Conservation (phyloP, 2,113 vertebrate genomes). For the Atlantisia rogersi region DNA sequence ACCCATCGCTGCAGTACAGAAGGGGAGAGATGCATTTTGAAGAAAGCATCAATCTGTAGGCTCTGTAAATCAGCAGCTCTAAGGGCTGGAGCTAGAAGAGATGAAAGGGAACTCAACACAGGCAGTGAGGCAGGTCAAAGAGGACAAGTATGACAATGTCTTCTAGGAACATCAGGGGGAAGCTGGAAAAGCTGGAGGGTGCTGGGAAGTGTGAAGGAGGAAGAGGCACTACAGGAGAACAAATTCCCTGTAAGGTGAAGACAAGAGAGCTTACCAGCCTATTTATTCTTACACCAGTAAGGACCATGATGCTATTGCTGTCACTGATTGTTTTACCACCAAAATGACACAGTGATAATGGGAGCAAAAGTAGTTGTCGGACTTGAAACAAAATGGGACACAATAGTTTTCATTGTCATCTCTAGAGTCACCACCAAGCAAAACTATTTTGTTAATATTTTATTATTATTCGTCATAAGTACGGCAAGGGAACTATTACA, state of each 20-base stretch:
- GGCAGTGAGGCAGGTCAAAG: not conserved
- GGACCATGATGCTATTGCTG: not conserved
- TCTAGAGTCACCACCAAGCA: not conserved
- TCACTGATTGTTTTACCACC: not conserved
- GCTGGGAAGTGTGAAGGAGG: not conserved
- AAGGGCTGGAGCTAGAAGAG: not conserved
- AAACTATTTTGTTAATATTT: slow-evolving; percentile 55
- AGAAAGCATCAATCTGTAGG: not conserved
- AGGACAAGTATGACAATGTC: rapidly evolving
- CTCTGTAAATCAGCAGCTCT: not conserved
- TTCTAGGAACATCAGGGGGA: not conserved
- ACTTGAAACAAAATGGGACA: not conserved
- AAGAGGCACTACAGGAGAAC: not conserved
- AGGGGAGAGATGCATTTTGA: not conserved
- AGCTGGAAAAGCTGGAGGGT: not conserved
- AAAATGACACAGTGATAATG: not conserved
- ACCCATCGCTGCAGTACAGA: rapidly evolving
- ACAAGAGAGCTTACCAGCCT: not conserved
- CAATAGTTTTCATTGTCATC: not conserved
- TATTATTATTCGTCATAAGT: slow-evolving; percentile 49
- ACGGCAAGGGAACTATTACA: slow-evolving; percentile 24
- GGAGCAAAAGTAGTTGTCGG: not conserved
- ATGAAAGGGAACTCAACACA: not conserved
- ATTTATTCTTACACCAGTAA: not conserved
- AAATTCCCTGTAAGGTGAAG: not conserved